Evolutionary conservation across 2,888 invertebrate genomes (phyloP).

Genomic region (Eudasyphora cyanicolor): DNA sequence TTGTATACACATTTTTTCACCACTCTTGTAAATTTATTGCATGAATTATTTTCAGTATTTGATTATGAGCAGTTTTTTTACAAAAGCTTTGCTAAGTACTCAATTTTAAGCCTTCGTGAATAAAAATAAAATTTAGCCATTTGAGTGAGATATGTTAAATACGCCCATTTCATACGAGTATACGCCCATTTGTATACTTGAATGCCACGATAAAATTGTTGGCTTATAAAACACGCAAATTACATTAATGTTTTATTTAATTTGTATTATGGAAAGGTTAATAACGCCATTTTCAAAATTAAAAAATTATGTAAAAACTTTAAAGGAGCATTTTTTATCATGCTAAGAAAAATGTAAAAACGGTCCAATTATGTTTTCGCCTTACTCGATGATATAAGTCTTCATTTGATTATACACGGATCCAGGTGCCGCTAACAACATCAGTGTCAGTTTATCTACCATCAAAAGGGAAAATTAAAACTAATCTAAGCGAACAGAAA

Average conservation of each 20-base stretch:
- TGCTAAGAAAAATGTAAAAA: background rate
- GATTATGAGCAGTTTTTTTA: too few species aligned
- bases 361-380: conserved; percentile 16
- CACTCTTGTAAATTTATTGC: too few species aligned
- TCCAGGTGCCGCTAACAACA: conserved; percentile 39
- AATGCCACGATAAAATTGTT: too few species aligned
- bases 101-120: too few species aligned
- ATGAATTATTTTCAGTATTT: too few species aligned
- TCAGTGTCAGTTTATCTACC: conserved; percentile 31
- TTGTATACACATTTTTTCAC: too few species aligned
- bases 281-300: background rate
- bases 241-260: background rate
- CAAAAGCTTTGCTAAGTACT: too few species aligned
- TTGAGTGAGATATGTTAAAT: too few species aligned
- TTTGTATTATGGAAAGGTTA: background rate
- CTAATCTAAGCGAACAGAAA: conserved; percentile 30
- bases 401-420: conserved; percentile 10
- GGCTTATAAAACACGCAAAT: background rate
- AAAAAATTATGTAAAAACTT: conserved; percentile 4
- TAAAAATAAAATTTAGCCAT: too few species aligned
- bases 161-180: too few species aligned
- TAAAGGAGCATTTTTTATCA: background rate
- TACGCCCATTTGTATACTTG: too few species aligned
- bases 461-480: conserved; percentile 35
- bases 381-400: background rate